Evolutionary conservation across 1,140 invertebrate genomes (phyloP).

Genomic region (Aporrectodea caliginosa): DNA sequence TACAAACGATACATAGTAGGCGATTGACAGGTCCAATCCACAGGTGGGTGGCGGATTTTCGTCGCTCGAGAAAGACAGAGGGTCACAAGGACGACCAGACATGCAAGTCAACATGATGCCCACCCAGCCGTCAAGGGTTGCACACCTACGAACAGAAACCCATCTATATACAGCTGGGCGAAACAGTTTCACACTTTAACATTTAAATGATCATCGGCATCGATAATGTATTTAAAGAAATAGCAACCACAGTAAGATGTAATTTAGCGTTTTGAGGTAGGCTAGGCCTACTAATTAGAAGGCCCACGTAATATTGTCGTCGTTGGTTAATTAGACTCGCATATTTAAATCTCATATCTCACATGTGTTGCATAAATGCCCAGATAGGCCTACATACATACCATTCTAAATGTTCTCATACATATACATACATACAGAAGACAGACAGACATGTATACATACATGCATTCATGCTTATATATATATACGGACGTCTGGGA

Average conservation of each 20-base stretch:
- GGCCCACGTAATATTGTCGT: too few species aligned
- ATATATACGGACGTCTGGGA: too few species aligned
- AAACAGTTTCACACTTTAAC: neutral
- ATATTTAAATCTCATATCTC: too few species aligned
- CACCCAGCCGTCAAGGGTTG: constrained; percentile 35
- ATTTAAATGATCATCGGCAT: neutral
- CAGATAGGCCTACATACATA: too few species aligned
- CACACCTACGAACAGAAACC: neutral
- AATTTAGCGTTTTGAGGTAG: neutral
- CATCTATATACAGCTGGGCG: constrained; percentile 51
- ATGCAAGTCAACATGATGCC: constrained; percentile 31
- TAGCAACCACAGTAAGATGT: neutral
- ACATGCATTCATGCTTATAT: too few species aligned
- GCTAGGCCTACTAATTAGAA: too few species aligned
- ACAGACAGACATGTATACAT: too few species aligned
- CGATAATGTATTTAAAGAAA: neutral
- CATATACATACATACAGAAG: too few species aligned
- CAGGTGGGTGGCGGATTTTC: constrained; percentile 7
- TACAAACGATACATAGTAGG: constrained; percentile 35
- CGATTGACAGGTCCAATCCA: constrained; percentile 28
- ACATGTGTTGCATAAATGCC: too few species aligned
- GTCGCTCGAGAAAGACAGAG: neutral
- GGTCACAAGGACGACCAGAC: constrained; percentile 19
- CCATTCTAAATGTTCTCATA: too few species aligned
- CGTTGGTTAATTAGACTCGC: too few species aligned